Conservation (phyloP, 2,797 vertebrate species). For the Aulostomus chinensis region DNA sequence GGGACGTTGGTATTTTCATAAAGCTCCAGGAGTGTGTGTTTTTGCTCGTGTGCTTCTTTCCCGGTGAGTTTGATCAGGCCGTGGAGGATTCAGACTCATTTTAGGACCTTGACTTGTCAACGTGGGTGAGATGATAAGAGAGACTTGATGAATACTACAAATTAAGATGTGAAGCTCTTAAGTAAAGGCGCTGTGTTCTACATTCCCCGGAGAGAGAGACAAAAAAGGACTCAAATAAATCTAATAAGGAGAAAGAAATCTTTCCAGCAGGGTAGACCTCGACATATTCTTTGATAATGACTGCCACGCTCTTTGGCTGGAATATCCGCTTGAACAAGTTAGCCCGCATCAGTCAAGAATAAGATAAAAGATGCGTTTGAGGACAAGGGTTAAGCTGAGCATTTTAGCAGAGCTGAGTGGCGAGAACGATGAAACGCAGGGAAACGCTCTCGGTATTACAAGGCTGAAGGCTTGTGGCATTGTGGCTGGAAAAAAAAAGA, state of each 20-base stretch:
- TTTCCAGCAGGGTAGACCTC: slow-evolving; percentile 23
- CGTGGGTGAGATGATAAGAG: not conserved
- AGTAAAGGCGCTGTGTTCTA: slow-evolving; percentile 10
- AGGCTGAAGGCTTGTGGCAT: not conserved
- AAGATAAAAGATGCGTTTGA: slow-evolving; percentile 29
- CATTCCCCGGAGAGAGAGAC: slow-evolving; percentile 21
- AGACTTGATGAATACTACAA: slow-evolving; percentile 13
- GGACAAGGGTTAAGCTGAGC: slow-evolving; percentile 36
- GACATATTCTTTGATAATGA: slow-evolving; percentile 21
- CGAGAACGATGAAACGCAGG: slow-evolving; percentile 15
- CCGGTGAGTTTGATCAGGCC: too few species aligned
- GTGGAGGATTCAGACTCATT: too few species aligned
- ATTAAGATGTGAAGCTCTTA: slow-evolving; percentile 21
- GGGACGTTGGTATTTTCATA: too few species aligned
- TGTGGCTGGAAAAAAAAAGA: not conserved
- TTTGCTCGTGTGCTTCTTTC: too few species aligned
- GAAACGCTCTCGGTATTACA: not conserved
- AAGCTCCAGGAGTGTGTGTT: too few species aligned
- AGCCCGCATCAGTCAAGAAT: not conserved
- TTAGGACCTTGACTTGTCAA: not conserved
- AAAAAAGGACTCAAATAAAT: slow-evolving; percentile 38
- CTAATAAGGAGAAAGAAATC: slow-evolving; percentile 12
- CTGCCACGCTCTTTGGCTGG: not conserved
- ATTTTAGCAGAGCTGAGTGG: slow-evolving; percentile 12
- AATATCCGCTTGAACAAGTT: slow-evolving; percentile 8